These are phyloP conservation scores for Bombus consobrinus DNA, from an alignment of 1,140 invertebrate genomes.

Conservation along the genomic window DNA sequence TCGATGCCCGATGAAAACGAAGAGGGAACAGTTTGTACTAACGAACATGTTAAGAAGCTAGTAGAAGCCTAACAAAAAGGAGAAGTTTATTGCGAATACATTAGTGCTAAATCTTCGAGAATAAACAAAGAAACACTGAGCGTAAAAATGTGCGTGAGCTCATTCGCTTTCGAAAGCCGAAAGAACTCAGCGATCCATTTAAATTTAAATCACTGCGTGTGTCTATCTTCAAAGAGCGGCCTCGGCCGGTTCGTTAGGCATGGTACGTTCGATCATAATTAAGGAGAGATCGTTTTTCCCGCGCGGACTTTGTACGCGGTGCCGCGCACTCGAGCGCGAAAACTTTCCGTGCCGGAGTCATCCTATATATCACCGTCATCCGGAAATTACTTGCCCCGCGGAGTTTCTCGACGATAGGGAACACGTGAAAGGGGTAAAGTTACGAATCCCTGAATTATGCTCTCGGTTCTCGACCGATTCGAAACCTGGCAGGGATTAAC, in stretches of 20 bases:
- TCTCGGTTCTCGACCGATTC: slow-evolving; percentile 57
- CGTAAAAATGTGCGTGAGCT: neutral
- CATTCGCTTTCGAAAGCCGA: neutral
- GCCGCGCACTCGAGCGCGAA: neutral
- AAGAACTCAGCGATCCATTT: slow-evolving; percentile 11
- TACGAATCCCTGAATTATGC: slow-evolving; percentile 66
- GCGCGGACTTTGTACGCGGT: slow-evolving; percentile 45
- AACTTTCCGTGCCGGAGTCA: slow-evolving; percentile 59
- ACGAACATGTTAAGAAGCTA: too few relatives aligned
- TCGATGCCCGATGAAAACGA: too few relatives aligned
- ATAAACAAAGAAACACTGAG: too few relatives aligned
- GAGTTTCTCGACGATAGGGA: slow-evolving; percentile 59
- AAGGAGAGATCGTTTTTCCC: slow-evolving; percentile 53
- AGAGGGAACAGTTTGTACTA: too few relatives aligned
- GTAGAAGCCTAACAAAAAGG: too few relatives aligned
- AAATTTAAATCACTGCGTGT: neutral
- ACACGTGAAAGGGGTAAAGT: slow-evolving; percentile 67
- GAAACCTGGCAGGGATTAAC: slow-evolving; percentile 48
- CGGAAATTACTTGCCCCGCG: slow-evolving; percentile 66
- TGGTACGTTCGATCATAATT: slow-evolving; percentile 60
- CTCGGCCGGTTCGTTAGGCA: slow-evolving; percentile 9
- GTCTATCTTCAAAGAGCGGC: neutral
- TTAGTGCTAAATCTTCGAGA: too few relatives aligned
- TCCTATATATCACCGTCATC: slow-evolving; percentile 64
- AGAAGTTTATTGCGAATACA: too few relatives aligned